Conservation (phyloP, 2,797 vertebrate species). For the Falco biarmicus region DNA sequence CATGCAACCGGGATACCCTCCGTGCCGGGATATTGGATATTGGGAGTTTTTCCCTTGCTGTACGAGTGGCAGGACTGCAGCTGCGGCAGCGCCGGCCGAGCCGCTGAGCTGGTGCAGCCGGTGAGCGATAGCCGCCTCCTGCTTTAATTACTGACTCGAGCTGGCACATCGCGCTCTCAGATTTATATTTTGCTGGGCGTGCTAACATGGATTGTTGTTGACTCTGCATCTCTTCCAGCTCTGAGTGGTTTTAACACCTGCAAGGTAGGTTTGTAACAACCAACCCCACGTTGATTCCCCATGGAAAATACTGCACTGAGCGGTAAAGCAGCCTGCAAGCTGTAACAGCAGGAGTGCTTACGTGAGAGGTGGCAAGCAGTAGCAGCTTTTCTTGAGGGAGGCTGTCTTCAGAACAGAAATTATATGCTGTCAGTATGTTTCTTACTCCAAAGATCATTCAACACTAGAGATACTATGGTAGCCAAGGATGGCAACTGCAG, state of each 20-base stretch:
- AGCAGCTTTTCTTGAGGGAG: not conserved
- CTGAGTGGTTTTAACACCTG: not conserved
- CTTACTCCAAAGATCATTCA: not conserved
- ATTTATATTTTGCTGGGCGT: not conserved
- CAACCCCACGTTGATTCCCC: not conserved
- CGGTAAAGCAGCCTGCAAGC: not conserved
- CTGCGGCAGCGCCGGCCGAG: not conserved
- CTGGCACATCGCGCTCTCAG: not conserved
- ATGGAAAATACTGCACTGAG: not conserved
- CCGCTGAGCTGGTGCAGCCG: not conserved
- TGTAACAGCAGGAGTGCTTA: not conserved
- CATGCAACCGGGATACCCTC: accelerated
- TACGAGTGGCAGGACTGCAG: not conserved
- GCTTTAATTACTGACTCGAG: constrained; percentile 18
- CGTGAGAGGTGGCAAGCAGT: accelerated
- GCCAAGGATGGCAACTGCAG: not conserved
- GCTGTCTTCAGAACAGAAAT: not conserved
- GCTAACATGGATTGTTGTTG: not conserved
- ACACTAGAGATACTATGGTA: not conserved
- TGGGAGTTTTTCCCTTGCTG: not conserved
- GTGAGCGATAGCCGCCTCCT: not conserved
- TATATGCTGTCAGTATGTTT: not conserved
- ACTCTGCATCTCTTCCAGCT: not conserved
- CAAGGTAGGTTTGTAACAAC: not conserved
- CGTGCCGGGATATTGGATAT: not conserved